These are phyloP conservation scores for Streptopelia turtur DNA, from an alignment of 2,797 vertebrate genomes.

Conservation along the genomic window DNA sequence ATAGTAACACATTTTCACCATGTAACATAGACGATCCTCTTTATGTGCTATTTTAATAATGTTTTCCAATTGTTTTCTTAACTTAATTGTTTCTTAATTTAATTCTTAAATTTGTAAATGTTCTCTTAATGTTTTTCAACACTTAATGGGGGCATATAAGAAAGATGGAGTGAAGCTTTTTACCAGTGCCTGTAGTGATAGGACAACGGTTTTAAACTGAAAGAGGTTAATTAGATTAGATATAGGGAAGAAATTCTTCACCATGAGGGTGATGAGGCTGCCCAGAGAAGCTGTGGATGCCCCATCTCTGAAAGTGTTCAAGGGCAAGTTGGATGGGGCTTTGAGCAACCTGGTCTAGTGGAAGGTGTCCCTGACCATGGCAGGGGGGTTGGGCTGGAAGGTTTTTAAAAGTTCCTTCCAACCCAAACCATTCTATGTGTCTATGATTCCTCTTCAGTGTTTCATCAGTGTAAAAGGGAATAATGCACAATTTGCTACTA, in stretches of 20 bases:
- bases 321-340: background rate
- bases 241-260: background rate
- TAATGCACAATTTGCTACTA: background rate
- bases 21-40: background rate
- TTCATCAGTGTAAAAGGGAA: background rate
- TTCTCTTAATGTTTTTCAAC: background rate
- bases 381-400: background rate
- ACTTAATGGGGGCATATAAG: background rate
- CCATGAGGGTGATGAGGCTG: background rate
- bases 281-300: background rate
- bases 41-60: background rate
- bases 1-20: background rate
- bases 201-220: background rate
- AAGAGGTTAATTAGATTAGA: background rate
- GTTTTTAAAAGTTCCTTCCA: background rate
- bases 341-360: background rate
- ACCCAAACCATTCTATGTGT: background rate
- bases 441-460: background rate
- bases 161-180: background rate
- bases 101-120: background rate
- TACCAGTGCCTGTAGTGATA: background rate
- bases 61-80: background rate
- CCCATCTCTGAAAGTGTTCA: background rate
- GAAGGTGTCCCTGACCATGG: background rate
- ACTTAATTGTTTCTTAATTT: background rate